Conservation (phyloP, 2,113 vertebrate genomes). For the Caloenas nicobarica region DNA sequence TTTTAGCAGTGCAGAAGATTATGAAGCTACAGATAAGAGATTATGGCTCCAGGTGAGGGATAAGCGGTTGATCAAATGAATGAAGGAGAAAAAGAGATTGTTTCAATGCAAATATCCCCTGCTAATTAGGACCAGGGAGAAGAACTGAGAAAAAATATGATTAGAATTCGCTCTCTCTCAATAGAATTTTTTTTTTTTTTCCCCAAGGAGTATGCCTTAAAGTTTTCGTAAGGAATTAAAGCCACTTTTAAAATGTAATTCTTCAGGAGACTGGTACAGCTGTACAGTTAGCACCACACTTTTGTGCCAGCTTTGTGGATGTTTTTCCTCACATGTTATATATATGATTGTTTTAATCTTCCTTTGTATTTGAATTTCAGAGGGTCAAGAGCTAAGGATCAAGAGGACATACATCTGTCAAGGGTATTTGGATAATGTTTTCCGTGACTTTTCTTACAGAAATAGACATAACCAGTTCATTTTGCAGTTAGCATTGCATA, state of each 20-base stretch:
- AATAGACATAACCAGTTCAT: background rate
- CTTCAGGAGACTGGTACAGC: background rate
- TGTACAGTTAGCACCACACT: background rate
- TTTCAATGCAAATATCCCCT: constrained; percentile 44
- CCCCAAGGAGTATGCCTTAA: background rate
- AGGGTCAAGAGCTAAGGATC: background rate
- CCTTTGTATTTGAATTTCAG: background rate
- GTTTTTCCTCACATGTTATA: background rate
- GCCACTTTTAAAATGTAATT: background rate
- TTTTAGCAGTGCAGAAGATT: constrained; percentile 38
- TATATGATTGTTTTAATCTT: background rate
- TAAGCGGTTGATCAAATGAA: constrained; percentile 54
- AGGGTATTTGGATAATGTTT: background rate
- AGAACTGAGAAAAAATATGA: background rate
- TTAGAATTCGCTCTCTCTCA: background rate
- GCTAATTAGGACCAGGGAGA: constrained; percentile 1
- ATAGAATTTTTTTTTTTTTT: background rate
- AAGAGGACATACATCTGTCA: background rate
- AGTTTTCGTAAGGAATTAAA: background rate
- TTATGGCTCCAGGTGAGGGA: constrained; percentile 48
- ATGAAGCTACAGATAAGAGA: constrained; percentile 50
- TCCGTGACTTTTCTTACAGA: background rate
- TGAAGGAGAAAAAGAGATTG: constrained; percentile 39
- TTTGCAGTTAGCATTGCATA: background rate
- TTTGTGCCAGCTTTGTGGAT: background rate